Base-by-base conservation (phyloP, 2,113 vertebrate species). In the Aldabrachelys gigantea region DNA sequence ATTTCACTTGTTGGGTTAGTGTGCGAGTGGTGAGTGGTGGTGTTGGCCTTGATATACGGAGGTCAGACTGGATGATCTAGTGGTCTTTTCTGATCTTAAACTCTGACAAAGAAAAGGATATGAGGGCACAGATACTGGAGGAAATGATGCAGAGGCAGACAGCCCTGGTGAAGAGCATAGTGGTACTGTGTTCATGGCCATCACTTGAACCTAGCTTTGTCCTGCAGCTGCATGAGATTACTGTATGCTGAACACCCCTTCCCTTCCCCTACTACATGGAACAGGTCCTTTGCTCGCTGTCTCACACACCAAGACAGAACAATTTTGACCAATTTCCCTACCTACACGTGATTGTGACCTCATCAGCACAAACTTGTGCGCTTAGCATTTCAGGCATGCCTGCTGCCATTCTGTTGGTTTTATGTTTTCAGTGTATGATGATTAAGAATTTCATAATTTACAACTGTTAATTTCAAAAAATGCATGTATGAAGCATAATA, bases 301-400 rank as follows among this genome's bases (percentile, higher is more conserved):
- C 13, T 62, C 14, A 62, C 29, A 62, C 29, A 35, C 22, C 53
- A 44, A 13, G 47, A 47, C 24, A 1, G 31, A 49, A 10, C 59
- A 44, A 8, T 54, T 54, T 22, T 54, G 19, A 22, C 53, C 21
- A 21, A 54, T 54, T 47, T 91, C n/a, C 2, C 0, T 59, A 91
- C 62, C 22, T 91, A 22, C 56, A 35, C 0, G 1, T 54, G 53
- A 54, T 93, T 41, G 16, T 12, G 22, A 11, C 11, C 21, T 54
- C 10, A 3, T 19, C 72, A 41, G 29, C 56, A 21, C 29, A 79
- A 80, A 24, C 31, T 22, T 78, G 80, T 27, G 1, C 29, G 12
- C 2, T 76, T 38, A 86, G 31, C 7, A 5, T 38, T 76, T 80
- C 0, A 0, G 3, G 7, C 72, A 1, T 80, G 12, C 4, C n/a